Base-by-base conservation (phyloP, 2,888 invertebrate species). In the Andrena minutula region DNA sequence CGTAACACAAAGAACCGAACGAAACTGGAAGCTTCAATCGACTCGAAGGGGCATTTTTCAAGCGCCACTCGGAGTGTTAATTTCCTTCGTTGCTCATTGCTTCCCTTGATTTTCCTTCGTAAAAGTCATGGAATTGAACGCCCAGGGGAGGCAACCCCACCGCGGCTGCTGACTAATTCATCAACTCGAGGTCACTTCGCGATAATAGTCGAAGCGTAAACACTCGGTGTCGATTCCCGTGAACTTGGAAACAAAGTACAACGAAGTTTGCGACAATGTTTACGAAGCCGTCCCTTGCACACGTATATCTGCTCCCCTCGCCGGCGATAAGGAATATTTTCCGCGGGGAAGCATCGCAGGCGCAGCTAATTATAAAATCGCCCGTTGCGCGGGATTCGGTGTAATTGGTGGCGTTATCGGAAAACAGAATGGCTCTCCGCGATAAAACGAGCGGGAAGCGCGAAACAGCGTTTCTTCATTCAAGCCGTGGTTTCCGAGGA, bases 281-380 rank as follows among this genome's bases (percentile, higher is more conserved):
- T 70, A 10, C 75, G 51, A 53, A 64, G 32, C 12, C 0, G 20
- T 65, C 16, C 16, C 26, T 56, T 47, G 16, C 26, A 4, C 26
- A 12, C 10, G 12, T 26, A 23, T 63, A 66, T 72, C 72, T 68
- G 53, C 47, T 53, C 66, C 63, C 63, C 66, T 53, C 51, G 56
- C 63, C 4, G 2, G 26, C 35, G 80, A 79, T 72, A 68, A 68
- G 47, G 51, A 47, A 10, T 63, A 68, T 28, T 79, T 71, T 79
- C 58, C 20, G 16, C 28, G 79, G 65, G 30, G 23, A 53, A 65
- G 12, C 20, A 10, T 20, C 7, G 26, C 28, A 58, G 58, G 10
- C 20, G 20, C n/a, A 26, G 56, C 56, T 56, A 56, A 56, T 56
- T 56, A 56, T 56, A 56, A 56, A 56, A 56, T 20, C n/a, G 23